These are phyloP conservation scores for Mellivora capensis DNA, from an alignment of 2,113 vertebrate genomes.

Conservation along the genomic window DNA sequence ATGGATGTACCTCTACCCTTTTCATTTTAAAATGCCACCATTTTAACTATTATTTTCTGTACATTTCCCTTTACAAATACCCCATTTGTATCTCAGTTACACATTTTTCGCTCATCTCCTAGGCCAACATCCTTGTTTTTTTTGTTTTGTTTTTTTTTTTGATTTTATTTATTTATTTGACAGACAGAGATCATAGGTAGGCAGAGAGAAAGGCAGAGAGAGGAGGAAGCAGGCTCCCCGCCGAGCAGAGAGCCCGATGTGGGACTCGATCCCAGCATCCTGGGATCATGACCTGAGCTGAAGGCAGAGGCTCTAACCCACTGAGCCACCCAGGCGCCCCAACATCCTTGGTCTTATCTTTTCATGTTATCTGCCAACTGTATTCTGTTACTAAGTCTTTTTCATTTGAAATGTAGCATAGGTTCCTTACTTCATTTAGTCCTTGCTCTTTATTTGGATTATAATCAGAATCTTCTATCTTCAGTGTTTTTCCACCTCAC, in stretches of 20 bases:
- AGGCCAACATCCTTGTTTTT: neutral
- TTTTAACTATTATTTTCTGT: neutral
- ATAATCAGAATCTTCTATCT: neutral
- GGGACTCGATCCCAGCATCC: no score
- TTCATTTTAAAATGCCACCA: neutral
- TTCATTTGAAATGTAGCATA: neutral
- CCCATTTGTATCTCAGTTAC: neutral
- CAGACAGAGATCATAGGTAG: no score
- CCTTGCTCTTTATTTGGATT: neutral
- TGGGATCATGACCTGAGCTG: no score
- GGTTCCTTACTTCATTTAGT: neutral
- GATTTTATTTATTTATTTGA: no score
- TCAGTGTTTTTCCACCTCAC: neutral
- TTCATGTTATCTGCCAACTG: neutral
- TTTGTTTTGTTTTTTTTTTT: no score
- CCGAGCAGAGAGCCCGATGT: no score
- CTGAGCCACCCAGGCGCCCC: no score
- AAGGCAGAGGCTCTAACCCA: no score
- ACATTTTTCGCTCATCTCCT: neutral
- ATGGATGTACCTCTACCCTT: neutral
- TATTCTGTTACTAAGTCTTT: neutral
- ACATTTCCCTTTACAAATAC: neutral
- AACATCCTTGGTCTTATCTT: neutral
- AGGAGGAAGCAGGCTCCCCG: no score
- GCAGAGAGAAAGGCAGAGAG: no score